Evolutionary conservation across 2,113 vertebrate genomes (phyloP).

Genomic region (Axis porcinus): DNA sequence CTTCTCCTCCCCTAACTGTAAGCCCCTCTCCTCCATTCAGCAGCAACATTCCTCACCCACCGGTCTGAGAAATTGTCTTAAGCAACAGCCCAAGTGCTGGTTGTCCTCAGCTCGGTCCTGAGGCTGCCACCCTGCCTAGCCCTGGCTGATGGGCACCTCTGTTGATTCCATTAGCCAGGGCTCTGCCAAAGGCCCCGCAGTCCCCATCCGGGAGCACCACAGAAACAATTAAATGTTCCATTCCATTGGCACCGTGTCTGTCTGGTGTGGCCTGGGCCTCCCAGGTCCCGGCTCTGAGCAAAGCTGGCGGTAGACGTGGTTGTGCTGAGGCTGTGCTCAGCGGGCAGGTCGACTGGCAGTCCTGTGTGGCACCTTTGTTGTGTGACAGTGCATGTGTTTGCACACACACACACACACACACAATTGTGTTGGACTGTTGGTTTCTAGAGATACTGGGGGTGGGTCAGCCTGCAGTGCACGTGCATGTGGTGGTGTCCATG

Average conservation of each 20-base stretch:
- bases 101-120: conserved; percentile 35
- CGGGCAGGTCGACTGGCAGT: background rate
- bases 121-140: conserved; percentile 53
- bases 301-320: background rate
- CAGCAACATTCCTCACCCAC: conserved; percentile 53
- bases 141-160: conserved; percentile 21
- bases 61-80: conserved; percentile 51
- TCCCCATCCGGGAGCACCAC: background rate
- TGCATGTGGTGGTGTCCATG: background rate
- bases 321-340: background rate
- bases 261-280: conserved; percentile 20
- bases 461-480: background rate
- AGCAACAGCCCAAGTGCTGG: conserved; percentile 9
- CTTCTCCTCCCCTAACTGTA: background rate
- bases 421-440: background rate
- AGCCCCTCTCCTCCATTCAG: background rate
- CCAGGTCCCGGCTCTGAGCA: background rate
- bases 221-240: conserved; percentile 66
- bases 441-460: background rate
- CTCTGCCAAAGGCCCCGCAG: conserved; percentile 66
- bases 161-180: conserved; percentile 41
- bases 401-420: background rate
- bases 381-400: background rate
- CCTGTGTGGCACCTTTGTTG: background rate
- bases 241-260: conserved; percentile 52